Conservation (phyloP, 2,888 invertebrate genomes). For the Drosophila seclusa region DNA sequence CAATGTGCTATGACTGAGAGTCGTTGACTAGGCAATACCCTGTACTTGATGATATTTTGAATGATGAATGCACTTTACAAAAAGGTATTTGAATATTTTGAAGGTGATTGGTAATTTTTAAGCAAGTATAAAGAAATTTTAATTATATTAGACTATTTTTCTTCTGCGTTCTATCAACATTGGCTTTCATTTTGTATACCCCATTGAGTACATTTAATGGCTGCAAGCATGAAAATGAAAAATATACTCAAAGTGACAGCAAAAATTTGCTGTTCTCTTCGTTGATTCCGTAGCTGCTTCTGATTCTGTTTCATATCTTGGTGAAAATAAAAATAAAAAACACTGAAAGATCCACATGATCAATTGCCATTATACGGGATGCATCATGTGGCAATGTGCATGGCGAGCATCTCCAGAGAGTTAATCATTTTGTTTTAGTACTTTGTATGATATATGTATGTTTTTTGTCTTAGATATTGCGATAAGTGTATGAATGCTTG, state of each 20-base stretch:
- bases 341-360: constrained; percentile 40
- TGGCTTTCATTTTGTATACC: not conserved
- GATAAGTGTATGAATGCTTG: not conserved
- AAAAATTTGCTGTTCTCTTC: constrained; percentile 64
- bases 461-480: not conserved
- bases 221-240: constrained; percentile 59
- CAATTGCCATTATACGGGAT: constrained; percentile 28
- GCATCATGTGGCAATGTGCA: constrained; percentile 43
- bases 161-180: not conserved
- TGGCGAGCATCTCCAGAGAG: constrained; percentile 39
- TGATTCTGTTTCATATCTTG: constrained; percentile 48
- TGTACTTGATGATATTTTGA: not conserved
- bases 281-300: constrained; percentile 22
- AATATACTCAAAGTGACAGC: constrained; percentile 71
- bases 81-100: no score
- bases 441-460: constrained; percentile 63
- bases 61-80: not conserved
- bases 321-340: constrained; percentile 14
- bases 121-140: not conserved
- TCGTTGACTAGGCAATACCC: constrained; percentile 1
- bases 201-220: not conserved
- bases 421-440: constrained; percentile 69
- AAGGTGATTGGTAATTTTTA: not conserved
- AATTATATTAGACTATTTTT: not conserved
- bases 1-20: not conserved